Base-by-base conservation (phyloP, 2,113 vertebrate genomes). In the Tenebrosternarchus preto region DNA sequence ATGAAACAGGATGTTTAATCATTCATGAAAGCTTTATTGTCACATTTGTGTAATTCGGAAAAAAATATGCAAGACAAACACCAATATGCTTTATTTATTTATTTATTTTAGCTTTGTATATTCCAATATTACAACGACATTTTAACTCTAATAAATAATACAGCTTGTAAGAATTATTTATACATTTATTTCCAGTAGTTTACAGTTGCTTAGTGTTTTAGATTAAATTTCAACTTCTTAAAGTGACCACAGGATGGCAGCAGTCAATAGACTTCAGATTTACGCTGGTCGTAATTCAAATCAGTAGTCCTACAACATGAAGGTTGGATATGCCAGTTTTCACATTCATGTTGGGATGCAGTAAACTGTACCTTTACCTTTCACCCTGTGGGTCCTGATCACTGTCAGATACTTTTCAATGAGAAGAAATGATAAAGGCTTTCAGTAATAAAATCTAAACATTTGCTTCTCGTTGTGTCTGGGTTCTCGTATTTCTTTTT, bases 91-190 rank as follows among this genome's bases (percentile, higher is more conserved):
- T 27, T 2, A n/a, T n/a, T n/a, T n/a, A n/a, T n/a, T n/a, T n/a
- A n/a, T n/a, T n/a, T n/a, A n/a, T n/a, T 36, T 4, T 6, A 25
- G 11, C 22, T 59, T 64, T 76, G 27, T 27, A 46, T 59, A 64
- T 4, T 46, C n/a, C n/a, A 66, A n/a, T 24, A 6, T 36, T 67
- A 31, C 19, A 63, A 11, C 9, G n/a, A 50, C 27, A 64, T 29
- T 55, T 7, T 5, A 55, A 33, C 22, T 22, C 50, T 63, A 77
- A 66, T 76, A 76, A 76, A 76, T 76, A 64, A 27, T 53, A 20
- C 1, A n/a, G 43, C 43, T 9, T 46, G 43, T 64, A 7, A 56
- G 5, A 36, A 15, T 20, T 36, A 4, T 27, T 27, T 27, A n/a
- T 36, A 36, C 2, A 36, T 36, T 36, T 36, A 36, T 19, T 60